A percentile compares a stretch with the other conserved stretches of the same genome.
These are phyloP conservation scores for Drosophila austrosaltans DNA, from an alignment of 2,888 invertebrate genomes.

Conservation along the genomic window DNA sequence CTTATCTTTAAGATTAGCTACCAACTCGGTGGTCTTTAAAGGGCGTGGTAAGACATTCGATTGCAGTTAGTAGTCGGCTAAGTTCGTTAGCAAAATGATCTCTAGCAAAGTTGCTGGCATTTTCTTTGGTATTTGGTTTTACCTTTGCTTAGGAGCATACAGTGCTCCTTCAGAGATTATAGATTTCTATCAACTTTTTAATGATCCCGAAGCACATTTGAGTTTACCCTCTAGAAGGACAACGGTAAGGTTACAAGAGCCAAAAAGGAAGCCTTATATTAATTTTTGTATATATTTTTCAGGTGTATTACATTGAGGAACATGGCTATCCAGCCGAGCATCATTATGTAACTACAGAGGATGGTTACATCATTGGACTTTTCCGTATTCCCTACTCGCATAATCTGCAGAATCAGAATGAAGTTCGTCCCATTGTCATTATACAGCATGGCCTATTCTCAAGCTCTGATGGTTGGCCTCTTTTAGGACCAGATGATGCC, in stretches of 20 bases:
- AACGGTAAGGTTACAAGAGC: slow-evolving; percentile 28
- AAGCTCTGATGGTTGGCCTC: slow-evolving; percentile 72
- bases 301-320: slow-evolving; percentile 74
- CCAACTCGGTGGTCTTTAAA: slow-evolving; percentile 22
- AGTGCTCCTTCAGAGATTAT: slow-evolving; percentile 7
- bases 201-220: slow-evolving; percentile 46
- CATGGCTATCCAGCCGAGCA: slow-evolving; percentile 87
- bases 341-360: slow-evolving; percentile 83
- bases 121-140: slow-evolving; percentile 8
- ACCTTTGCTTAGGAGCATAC: not conserved
- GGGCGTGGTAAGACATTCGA: not conserved
- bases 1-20: slow-evolving; percentile 33
- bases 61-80: slow-evolving; percentile 4
- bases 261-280: too few relatives aligned
- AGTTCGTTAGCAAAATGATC: slow-evolving; percentile 29
- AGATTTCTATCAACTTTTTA: slow-evolving; percentile 44
- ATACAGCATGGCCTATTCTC: slow-evolving; percentile 84
- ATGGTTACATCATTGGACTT: slow-evolving; percentile 72
- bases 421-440: slow-evolving; percentile 77
- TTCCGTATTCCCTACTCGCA: slow-evolving; percentile 73
- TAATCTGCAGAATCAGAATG: slow-evolving; percentile 54
- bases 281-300: not conserved
- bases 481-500: slow-evolving; percentile 63
- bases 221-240: slow-evolving; percentile 31
- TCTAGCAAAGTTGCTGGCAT: not conserved